These are phyloP conservation scores for Emys orbicularis DNA, from an alignment of 2,797 vertebrate genomes.

Conservation along the genomic window DNA sequence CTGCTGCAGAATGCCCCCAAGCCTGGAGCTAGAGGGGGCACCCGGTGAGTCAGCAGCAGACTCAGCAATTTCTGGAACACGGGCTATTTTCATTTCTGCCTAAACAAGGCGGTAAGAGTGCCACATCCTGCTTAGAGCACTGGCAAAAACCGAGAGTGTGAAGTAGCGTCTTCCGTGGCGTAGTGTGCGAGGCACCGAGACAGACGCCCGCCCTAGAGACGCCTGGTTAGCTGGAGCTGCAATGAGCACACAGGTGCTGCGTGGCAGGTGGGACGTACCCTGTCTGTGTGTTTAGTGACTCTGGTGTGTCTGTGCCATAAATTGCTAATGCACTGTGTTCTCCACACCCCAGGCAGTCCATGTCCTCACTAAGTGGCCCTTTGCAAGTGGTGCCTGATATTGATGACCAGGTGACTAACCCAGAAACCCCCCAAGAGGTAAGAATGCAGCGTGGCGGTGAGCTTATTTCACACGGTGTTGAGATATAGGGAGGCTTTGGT, in stretches of 20 bases:
- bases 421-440: constrained; percentile 95
- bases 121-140: background rate
- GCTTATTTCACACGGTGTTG: background rate
- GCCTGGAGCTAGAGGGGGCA: background rate
- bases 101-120: background rate
- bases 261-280: background rate
- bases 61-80: constrained; percentile 4
- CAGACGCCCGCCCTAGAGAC: rapidly evolving
- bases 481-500: background rate
- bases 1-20: background rate
- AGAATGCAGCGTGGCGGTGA: background rate
- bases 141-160: background rate
- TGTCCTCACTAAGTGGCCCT: constrained; percentile 94
- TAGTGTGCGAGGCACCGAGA: rapidly evolving
- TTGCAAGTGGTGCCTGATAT: constrained; percentile 98
- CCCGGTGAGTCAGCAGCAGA: background rate
- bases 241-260: background rate
- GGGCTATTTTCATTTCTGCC: constrained; percentile 6
- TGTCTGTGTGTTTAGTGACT: background rate
- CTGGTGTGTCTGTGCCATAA: background rate
- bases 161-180: background rate
- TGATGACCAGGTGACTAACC: constrained; percentile 94
- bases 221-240: background rate
- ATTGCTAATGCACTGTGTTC: background rate
- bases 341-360: constrained; percentile 89